Conservation (phyloP, 2,888 invertebrate genomes). For the Cerceris rybyensis region DNA sequence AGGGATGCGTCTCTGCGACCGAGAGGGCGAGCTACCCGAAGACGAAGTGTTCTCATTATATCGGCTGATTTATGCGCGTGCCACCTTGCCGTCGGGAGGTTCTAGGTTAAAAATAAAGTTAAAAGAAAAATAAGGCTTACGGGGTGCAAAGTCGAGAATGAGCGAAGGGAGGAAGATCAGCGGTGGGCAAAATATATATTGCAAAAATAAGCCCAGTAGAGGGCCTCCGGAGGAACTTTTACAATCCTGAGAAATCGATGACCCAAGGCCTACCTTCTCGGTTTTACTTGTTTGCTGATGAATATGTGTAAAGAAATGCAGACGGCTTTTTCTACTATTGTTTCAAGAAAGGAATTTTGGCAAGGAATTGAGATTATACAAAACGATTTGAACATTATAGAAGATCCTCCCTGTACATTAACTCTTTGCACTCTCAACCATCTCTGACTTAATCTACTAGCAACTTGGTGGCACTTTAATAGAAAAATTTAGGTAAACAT, state of each 20-base stretch:
- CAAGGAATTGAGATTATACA: too few relatives aligned
- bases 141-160: slow-evolving; percentile 78
- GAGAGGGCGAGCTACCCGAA: slow-evolving; percentile 75
- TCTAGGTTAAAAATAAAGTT: slow-evolving; percentile 80
- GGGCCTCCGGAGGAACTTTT: slow-evolving; percentile 53
- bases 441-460: too few relatives aligned
- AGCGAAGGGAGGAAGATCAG: slow-evolving; percentile 39
- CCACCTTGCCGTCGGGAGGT: slow-evolving; percentile 74
- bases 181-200: slow-evolving; percentile 69
- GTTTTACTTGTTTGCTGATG: slow-evolving; percentile 1
- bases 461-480: too few relatives aligned
- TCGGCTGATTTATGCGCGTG: slow-evolving; percentile 79
- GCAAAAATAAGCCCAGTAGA: slow-evolving; percentile 66
- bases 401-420: too few relatives aligned
- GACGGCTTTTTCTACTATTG: too few relatives aligned
- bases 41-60: slow-evolving; percentile 82
- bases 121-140: slow-evolving; percentile 82
- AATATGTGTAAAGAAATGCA: too few relatives aligned
- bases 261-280: slow-evolving; percentile 56
- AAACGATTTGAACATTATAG: too few relatives aligned
- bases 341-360: too few relatives aligned
- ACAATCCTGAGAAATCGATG: slow-evolving; percentile 40
- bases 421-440: too few relatives aligned
- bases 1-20: slow-evolving; percentile 71
- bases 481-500: too few relatives aligned